Evolutionary conservation across 1,140 invertebrate genomes (phyloP).

Genomic region (Calycopis cecrops): DNA sequence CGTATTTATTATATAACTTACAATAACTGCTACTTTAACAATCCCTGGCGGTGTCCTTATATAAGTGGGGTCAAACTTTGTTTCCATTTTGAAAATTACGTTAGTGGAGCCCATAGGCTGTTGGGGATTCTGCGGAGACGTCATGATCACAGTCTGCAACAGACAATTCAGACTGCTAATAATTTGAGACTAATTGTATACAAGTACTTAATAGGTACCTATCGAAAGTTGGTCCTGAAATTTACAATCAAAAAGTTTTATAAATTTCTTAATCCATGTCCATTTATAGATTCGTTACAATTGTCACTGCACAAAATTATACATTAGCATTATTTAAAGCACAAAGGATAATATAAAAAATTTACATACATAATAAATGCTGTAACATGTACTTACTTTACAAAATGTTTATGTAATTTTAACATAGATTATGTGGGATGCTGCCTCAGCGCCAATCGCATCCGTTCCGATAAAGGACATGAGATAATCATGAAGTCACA

Average conservation of each 20-base stretch:
- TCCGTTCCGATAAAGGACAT: background rate
- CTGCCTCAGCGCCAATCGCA: background rate
- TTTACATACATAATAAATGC: too few relatives aligned
- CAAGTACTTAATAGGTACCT: too few relatives aligned
- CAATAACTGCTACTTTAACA: slow-evolving; percentile 86
- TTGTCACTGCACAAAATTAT: background rate
- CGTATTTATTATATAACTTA: slow-evolving; percentile 75
- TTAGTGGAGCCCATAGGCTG: slow-evolving; percentile 80
- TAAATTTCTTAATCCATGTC: too few relatives aligned
- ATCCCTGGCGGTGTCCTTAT: slow-evolving; percentile 83
- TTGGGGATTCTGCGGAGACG: slow-evolving; percentile 74
- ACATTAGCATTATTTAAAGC: background rate
- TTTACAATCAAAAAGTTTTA: too few relatives aligned
- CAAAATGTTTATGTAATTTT: slow-evolving; percentile 1
- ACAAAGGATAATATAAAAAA: background rate
- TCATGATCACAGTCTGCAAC: slow-evolving; percentile 48
- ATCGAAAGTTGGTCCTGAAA: too few relatives aligned
- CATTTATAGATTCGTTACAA: too few relatives aligned
- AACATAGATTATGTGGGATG: background rate
- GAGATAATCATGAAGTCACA: slow-evolving; percentile 10
- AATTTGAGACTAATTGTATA: too few relatives aligned
- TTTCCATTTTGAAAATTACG: slow-evolving; percentile 79
- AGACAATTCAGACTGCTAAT: slow-evolving; percentile 9
- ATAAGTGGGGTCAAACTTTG: slow-evolving; percentile 84
- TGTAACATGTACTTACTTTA: background rate